phyloP scores from a whole-genome alignment of 2,797 vertebrate genomes.

The Silurus lanzhouensis region DNA sequence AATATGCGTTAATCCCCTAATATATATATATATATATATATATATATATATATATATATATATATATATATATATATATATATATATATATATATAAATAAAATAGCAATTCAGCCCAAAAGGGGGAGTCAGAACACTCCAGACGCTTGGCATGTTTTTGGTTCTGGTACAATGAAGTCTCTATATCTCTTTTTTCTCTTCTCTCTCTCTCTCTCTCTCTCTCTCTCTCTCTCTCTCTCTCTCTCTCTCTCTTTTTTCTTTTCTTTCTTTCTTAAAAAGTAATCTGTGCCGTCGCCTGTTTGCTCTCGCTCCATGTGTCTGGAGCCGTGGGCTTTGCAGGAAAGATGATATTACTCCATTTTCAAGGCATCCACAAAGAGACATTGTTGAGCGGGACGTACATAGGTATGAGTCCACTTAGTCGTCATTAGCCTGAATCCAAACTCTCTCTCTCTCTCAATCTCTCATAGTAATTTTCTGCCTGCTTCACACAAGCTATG shows the following conservation, averaged over 20 bases:
- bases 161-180: conserved; percentile 24
- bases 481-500: conserved; percentile 18
- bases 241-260: conserved; percentile 15
- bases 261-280: neutral
- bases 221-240: neutral
- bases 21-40: too few species aligned
- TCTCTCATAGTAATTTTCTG: conserved; percentile 24
- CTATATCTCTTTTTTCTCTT: conserved; percentile 6
- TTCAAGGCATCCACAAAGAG: conserved; percentile 56
- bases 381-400: conserved; percentile 55
- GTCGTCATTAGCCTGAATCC: conserved; percentile 45
- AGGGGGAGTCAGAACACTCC: conserved; percentile 27
- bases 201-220: neutral
- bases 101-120: conserved; percentile 6
- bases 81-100: too few species aligned
- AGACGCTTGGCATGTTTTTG: neutral
- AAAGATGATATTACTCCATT: conserved; percentile 59
- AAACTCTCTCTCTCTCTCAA: conserved; percentile 32
- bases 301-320: conserved; percentile 15
- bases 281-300: conserved; percentile 24
- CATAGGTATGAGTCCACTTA: conserved; percentile 46
- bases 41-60: too few species aligned
- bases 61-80: too few species aligned
- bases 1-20: too few species aligned
- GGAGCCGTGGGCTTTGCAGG: conserved; percentile 52